Evolutionary conservation across 1,140 invertebrate genomes (phyloP), one percentile per base, ranked within the genome.

Genomic region (Acromyrmex charruanus): DNA sequence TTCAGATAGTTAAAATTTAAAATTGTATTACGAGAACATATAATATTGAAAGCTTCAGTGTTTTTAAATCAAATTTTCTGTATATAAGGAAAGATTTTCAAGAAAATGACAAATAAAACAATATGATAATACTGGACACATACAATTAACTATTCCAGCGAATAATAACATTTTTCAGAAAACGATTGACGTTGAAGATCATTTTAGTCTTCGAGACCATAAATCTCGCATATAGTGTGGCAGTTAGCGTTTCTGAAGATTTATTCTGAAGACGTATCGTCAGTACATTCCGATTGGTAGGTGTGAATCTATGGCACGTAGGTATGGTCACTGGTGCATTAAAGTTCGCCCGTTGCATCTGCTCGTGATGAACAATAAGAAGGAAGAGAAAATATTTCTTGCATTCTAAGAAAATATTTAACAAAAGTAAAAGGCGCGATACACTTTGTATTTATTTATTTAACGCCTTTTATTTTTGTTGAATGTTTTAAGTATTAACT

Each of bases 261-360:
- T 90, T 89, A 87, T 87, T 31, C 28, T 31, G 28, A 31, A 31
- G 79, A 58, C 31, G 28, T 31, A 31, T 0, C 49, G 77, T 53
- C 55, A 63, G 25, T 63, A 88, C 90, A 92, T 92, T 91, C 91
- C 91, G 75, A 71, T 85, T 72, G 90, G 89, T 92, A 75, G 89
- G 89, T 92, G 90, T 90, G 90, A 92, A 91, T 90, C 88, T 66
- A 81, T 21, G 75, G 51, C 74, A 74, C 55, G 75, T 75, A 79
- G n/a, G 14, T 87, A 85, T 28, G n/a, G 66, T 25, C 63, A 68
- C 0, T 28, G 25, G 21, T 31, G 49, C 61, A 21, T 58, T 79
- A 58, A 84, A 84, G 69, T 75, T 84, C 28, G 69, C n/a, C 69
- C 28, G 71, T 84, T 61, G 25, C 68, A 82, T 74, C 80, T 68